phyloP scores from a whole-genome alignment of 2,888 invertebrate genomes.

The Cephus rjabovi region DNA sequence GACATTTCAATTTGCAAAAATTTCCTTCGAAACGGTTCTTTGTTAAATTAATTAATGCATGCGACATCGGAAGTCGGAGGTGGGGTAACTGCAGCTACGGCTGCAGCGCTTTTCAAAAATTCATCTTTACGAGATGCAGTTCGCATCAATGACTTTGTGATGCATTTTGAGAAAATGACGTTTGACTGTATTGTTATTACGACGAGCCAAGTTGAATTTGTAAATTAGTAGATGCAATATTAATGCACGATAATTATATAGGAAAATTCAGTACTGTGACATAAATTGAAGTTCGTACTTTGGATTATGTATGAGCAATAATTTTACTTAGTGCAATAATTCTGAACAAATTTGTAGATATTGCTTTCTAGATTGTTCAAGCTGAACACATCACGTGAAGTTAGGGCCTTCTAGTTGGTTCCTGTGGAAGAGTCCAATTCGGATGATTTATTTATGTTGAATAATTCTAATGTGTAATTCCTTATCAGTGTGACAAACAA shows the following conservation, averaged over 20 bases:
- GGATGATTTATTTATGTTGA: neutral
- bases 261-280: neutral
- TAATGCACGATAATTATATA: neutral
- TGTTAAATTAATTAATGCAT: neutral
- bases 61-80: neutral
- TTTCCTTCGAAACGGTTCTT: neutral
- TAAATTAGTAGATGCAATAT: neutral
- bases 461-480: neutral
- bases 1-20: no score
- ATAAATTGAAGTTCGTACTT: neutral
- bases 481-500: neutral
- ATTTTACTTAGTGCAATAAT: neutral
- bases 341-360: no score
- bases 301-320: neutral
- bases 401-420: neutral
- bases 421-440: neutral
- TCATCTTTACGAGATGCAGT: neutral
- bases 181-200: neutral
- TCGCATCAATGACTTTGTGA: neutral
- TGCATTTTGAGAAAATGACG: neutral
- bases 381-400: neutral
- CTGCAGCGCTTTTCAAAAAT: neutral
- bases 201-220: neutral
- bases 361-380: neutral
- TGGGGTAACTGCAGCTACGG: neutral